Base-by-base conservation (phyloP, 2,888 invertebrate species). In the Tetramorium bicarinatum region DNA sequence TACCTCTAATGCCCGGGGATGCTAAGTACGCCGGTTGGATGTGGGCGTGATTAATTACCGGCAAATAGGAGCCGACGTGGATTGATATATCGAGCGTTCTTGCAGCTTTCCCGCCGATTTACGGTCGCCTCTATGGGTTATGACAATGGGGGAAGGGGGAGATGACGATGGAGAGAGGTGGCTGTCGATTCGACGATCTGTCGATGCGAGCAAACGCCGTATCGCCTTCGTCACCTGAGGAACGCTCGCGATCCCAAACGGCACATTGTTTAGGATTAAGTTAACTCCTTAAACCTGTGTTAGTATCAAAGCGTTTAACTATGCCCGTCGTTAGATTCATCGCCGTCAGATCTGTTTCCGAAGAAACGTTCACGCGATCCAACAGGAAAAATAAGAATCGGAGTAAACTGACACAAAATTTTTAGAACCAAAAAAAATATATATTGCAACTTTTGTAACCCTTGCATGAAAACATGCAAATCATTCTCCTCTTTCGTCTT, bases 71-170 rank as follows among this genome's bases (percentile, higher is more conserved):
- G 85, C 91, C 88, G 92, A 94, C 93, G 92, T 93, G 88, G 93
- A 93, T 93, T 93, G 94, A 94, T 94, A 93, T 93, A 93, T 93
- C 93, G 93, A 89, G 85, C 90, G 93, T 92, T 92, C 91, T 93
- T 93, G 93, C 89, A 87, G 89, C 91, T 91, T 92, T 92, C 89
- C 91, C 90, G 86, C 89, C 92, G 91, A 93, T 93, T 93, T 93
- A 93, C 91, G 91, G 89, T 88, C 88, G 89, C 90, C 87, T 92
- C 91, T 89, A 92, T 91, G 90, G 91, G 87, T 92, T 91, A 90
- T 92, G 92, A 91, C 91, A 91, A 91, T 91, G 84, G 85, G 81
- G 75, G 47, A 18, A 62, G 61, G 52, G 56, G 21, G 54, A 67
- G 54, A 67, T 34, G 79, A 44, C 18, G 82, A 67, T 41, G 44